Conservation (phyloP, 2,113 vertebrate genomes). For the Mormyrus lacerda region DNA sequence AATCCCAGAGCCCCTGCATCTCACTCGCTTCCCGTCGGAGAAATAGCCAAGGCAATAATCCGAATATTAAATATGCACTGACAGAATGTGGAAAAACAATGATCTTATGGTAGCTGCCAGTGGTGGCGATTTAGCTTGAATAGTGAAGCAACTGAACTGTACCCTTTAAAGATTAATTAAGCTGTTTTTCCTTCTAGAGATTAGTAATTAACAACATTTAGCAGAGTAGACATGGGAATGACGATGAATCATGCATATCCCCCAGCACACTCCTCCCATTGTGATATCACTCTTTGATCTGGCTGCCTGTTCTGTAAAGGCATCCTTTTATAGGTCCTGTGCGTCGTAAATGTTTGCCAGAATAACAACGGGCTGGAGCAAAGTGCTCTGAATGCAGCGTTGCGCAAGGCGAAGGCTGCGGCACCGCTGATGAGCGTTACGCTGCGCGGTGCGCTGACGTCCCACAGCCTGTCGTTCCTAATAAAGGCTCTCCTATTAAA, state of each 20-base stretch:
- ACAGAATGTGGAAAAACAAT: not conserved
- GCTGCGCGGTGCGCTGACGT: not conserved
- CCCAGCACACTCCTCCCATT: not conserved
- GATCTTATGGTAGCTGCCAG: not conserved
- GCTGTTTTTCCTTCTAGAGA: not conserved
- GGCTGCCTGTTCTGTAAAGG: not conserved
- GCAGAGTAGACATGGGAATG: not conserved
- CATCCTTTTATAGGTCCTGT: not conserved
- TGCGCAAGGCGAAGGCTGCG: not conserved
- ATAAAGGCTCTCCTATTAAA: not conserved
- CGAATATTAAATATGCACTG: not conserved
- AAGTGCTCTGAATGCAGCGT: not conserved
- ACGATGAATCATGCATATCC: not conserved
- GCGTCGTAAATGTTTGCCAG: not conserved
- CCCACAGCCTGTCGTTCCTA: not conserved
- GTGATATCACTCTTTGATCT: not conserved
- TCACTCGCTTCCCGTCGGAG: not conserved
- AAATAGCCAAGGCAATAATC: not conserved
- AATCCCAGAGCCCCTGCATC: not conserved
- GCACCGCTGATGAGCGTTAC: not conserved
- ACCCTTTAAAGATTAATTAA: not conserved
- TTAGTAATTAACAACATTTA: conserved; percentile 12
- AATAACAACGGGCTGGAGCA: not conserved
- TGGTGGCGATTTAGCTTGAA: not conserved
- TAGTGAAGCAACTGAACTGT: not conserved